Conservation (phyloP, 1,140 invertebrate species). For the Lutraria rhynchaena region DNA sequence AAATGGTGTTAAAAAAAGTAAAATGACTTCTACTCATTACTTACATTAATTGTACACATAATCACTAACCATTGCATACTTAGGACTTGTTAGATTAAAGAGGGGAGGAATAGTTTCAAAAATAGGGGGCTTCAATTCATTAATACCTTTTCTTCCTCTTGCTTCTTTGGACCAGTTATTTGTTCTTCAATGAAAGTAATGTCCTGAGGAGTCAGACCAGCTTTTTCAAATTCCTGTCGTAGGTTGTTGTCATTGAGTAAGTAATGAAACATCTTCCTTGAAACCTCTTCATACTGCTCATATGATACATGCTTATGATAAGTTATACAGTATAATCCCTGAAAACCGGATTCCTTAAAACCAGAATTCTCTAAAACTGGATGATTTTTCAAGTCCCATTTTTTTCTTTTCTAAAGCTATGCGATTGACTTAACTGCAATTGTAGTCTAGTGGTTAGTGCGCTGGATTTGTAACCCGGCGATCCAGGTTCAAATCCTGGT, state of each 20-base stretch:
- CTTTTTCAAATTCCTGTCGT: constrained; percentile 66
- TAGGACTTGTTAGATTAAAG: not conserved
- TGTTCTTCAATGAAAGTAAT: constrained; percentile 82
- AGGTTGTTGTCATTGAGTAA: constrained; percentile 81
- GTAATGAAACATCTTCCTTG: constrained; percentile 83
- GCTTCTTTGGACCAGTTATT: constrained; percentile 72
- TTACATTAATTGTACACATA: too few species aligned
- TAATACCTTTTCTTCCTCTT: constrained; percentile 23
- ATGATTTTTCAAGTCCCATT: too few species aligned
- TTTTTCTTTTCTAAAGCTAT: too few species aligned
- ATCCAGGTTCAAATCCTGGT: too few species aligned
- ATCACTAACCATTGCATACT: not conserved
- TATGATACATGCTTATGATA: constrained; percentile 52
- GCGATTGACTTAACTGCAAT: too few species aligned
- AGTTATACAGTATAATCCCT: too few species aligned
- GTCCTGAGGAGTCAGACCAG: constrained; percentile 69
- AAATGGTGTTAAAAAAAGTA: too few species aligned
- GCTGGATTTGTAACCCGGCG: too few species aligned
- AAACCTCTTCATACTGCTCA: constrained; percentile 83
- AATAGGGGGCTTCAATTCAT: not conserved
- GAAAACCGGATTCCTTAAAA: too few species aligned
- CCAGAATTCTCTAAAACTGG: too few species aligned
- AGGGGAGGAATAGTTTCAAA: not conserved
- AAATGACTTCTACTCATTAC: too few species aligned
- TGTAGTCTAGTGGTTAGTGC: too few species aligned